Conservation (phyloP, 2,113 vertebrate genomes). For the Holacanthus passer region DNA sequence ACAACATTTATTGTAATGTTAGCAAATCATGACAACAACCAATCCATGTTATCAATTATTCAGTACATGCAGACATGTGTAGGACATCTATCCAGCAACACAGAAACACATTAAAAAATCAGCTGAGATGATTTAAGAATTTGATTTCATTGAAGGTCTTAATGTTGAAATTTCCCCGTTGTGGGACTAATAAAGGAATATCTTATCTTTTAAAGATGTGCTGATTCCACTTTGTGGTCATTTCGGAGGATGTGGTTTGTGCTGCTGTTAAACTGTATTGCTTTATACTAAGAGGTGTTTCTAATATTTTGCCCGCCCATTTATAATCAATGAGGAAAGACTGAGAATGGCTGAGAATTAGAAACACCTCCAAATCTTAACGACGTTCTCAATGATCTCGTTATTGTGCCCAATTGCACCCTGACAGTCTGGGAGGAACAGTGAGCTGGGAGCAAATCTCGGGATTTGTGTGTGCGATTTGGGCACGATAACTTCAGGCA, state of each 20-base stretch:
- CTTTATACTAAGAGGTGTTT: background rate
- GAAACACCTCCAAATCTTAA: slow-evolving; percentile 28
- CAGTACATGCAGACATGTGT: background rate
- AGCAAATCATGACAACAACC: background rate
- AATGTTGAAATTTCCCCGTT: too few relatives aligned
- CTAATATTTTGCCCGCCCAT: background rate
- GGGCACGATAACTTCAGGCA: background rate
- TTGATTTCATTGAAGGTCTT: background rate
- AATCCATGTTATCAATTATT: background rate
- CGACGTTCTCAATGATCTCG: slow-evolving; percentile 11
- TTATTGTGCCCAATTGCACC: background rate
- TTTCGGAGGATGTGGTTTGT: background rate
- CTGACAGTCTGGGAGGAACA: background rate
- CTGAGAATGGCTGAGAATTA: slow-evolving; percentile 19
- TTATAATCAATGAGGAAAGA: background rate
- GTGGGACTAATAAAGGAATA: too few relatives aligned
- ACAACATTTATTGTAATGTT: background rate
- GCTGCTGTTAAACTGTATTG: background rate
- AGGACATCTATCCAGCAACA: background rate
- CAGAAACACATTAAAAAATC: background rate
- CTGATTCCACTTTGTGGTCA: slow-evolving; percentile 1
- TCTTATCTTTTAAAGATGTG: background rate
- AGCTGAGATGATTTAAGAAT: background rate
- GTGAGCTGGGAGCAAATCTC: background rate
- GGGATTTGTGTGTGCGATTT: background rate